Percentiles rank a stretch among this genome's conserved stretches.
phyloP scores from a whole-genome alignment of 2,113 vertebrate species.

The Coreoperca whiteheadi region DNA sequence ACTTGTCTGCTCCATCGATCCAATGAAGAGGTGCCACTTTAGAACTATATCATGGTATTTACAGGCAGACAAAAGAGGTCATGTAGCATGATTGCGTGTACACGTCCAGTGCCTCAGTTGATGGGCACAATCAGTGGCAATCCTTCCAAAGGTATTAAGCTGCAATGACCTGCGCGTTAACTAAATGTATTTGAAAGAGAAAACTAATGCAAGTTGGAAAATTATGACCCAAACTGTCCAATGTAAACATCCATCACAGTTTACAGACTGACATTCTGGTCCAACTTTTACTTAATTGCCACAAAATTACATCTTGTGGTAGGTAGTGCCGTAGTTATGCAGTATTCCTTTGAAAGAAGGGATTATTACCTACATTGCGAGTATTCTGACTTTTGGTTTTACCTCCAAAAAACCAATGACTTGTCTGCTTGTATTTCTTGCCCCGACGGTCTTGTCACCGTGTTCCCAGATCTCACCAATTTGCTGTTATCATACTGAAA shows the following conservation, averaged over 20 bases:
- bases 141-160: no score
- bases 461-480: neutral
- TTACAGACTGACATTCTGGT: no score
- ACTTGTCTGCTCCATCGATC: neutral
- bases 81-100: neutral
- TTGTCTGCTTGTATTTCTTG: slow-evolving; percentile 3
- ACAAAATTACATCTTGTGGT: no score
- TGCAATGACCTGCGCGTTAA: no score
- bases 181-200: no score
- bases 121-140: no score
- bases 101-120: no score
- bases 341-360: neutral
- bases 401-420: neutral
- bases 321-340: neutral
- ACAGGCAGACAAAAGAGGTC: neutral
- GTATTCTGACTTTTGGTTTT: neutral
- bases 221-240: no score
- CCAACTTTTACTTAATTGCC: no score
- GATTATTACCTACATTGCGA: neutral
- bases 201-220: no score
- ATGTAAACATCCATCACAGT: no score
- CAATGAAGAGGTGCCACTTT: neutral
- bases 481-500: neutral
- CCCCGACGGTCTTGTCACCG: neutral
- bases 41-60: neutral